These are phyloP conservation scores for rabbit (Oryctolagus cuniculus) DNA, from an alignment of 2,113 vertebrate genomes.

Conservation along the genomic window mOryCun1.1 NC_091435.1:154234501-154235000, in stretches of 20 bases:
- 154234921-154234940: background rate
- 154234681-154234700: background rate
- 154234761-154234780: background rate
- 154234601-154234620: slow-evolving; percentile 74
- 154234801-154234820: slow-evolving; percentile 71
- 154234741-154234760: background rate
- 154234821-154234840: slow-evolving; percentile 81
- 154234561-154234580: slow-evolving; percentile 83
- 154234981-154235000: slow-evolving; percentile 28
- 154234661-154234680: slow-evolving; percentile 11
- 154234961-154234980: slow-evolving; percentile 34
- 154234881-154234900: slow-evolving; percentile 60
- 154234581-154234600: slow-evolving; percentile 74
- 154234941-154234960: slow-evolving; percentile 44
- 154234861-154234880: slow-evolving; percentile 86
- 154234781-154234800: background rate
- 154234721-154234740: background rate
- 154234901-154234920: slow-evolving; percentile 21
- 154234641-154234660: slow-evolving; percentile 71
- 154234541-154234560: slow-evolving; percentile 80
- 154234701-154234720: background rate
- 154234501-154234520: slow-evolving; percentile 87
- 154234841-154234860: slow-evolving; percentile 86
- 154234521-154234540: slow-evolving; percentile 83
- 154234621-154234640: slow-evolving; percentile 79